These are phyloP conservation scores for Phyto melanocephala DNA, from an alignment of 2,888 invertebrate genomes.

Conservation along the genomic window DNA sequence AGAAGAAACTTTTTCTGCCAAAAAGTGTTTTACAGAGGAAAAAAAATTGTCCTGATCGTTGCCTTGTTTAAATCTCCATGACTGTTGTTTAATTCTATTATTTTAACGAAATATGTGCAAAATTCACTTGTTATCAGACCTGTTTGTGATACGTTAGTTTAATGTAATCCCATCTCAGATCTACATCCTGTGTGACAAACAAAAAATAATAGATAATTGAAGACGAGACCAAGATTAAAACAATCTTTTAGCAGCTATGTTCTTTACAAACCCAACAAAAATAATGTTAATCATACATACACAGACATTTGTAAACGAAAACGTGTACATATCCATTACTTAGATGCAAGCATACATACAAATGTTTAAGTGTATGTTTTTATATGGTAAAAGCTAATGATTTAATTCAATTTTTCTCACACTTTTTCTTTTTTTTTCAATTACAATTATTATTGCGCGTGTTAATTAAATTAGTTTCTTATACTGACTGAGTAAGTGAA, in stretches of 20 bases:
- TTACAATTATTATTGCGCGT: constrained; percentile 27
- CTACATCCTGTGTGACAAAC: background rate
- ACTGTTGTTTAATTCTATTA: background rate
- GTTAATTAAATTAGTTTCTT: constrained; percentile 48
- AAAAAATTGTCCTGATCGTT: no score
- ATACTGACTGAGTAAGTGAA: background rate
- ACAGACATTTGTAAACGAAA: no score
- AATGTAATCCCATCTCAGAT: background rate
- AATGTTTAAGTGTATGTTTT: background rate
- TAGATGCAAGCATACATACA: background rate
- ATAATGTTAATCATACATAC: background rate
- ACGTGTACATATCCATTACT: no score
- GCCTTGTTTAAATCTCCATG: background rate
- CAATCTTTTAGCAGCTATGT: background rate
- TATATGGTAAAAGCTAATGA: background rate
- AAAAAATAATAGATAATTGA: background rate
- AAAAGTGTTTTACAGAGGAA: no score
- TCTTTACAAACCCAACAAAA: background rate
- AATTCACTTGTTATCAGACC: background rate
- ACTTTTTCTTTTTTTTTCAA: background rate
- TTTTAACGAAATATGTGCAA: background rate
- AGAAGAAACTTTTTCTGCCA: no score
- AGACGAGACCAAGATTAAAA: background rate
- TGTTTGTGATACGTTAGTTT: constrained; percentile 5
- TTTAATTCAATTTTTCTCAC: background rate